Percentiles rank a stretch among this genome's conserved stretches.
Conservation (phyloP, 2,113 vertebrate genomes). For the Hippoglossus stenolepis region DNA sequence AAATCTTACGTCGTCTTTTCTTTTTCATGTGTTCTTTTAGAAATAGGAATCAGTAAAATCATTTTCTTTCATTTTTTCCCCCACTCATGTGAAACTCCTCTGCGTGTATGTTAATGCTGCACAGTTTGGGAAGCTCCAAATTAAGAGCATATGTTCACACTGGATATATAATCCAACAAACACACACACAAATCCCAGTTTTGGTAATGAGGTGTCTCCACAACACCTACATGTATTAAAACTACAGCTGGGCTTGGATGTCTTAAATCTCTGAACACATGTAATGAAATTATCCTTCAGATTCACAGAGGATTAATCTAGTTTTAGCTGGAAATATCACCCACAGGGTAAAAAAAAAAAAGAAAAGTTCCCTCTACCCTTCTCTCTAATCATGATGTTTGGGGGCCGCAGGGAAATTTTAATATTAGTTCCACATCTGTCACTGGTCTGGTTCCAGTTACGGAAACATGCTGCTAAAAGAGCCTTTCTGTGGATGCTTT, state of each 20-base stretch:
- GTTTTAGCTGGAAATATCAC: conserved; percentile 36
- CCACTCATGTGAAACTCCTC: neutral
- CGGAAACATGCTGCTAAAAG: conserved; percentile 12
- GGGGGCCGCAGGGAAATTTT: conserved; percentile 15
- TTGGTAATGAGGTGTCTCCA: neutral
- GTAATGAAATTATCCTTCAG: conserved; percentile 43
- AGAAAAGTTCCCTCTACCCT: neutral
- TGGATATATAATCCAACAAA: neutral
- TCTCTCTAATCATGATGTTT: conserved; percentile 12
- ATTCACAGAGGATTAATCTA: conserved; percentile 32
- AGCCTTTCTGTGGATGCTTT: neutral
- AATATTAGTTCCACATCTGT: conserved; percentile 52
- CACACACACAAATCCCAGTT: neutral
- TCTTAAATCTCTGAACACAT: conserved; percentile 46
- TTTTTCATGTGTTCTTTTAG: too few relatives aligned
- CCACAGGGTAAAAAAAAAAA: conserved; percentile 7
- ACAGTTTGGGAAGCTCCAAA: neutral
- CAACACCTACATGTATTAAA: conserved; percentile 18
- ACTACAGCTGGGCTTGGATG: conserved; percentile 20
- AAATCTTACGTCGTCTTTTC: too few relatives aligned
- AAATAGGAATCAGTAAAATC: neutral
- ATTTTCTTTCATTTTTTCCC: neutral
- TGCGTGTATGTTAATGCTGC: neutral
- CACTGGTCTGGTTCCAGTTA: conserved; percentile 20
- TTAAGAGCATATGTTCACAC: conserved; percentile 10